Evolutionary conservation across 2,113 vertebrate species (phyloP).

Genomic region (Dipodomys spectabilis): DNA sequence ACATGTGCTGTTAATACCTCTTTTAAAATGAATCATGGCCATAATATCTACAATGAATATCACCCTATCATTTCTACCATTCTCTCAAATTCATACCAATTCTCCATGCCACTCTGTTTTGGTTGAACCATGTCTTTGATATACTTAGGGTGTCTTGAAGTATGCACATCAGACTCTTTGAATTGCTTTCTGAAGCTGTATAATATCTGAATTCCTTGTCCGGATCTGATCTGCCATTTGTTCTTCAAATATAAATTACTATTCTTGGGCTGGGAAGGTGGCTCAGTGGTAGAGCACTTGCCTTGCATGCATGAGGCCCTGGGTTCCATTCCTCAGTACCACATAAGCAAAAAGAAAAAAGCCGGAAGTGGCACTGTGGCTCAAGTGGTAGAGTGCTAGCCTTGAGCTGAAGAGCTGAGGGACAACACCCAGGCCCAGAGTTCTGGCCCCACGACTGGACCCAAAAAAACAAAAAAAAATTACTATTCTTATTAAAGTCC

Average conservation of each 20-base stretch:
- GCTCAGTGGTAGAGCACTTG: too few relatives aligned
- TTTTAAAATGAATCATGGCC: background rate
- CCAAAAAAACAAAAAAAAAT: too few relatives aligned
- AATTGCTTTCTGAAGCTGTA: background rate
- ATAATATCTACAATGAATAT: background rate
- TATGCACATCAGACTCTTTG: background rate
- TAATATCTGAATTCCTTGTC: background rate
- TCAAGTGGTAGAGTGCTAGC: too few relatives aligned
- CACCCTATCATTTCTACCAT: background rate
- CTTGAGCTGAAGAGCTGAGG: too few relatives aligned
- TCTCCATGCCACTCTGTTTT: background rate
- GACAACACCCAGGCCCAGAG: too few relatives aligned
- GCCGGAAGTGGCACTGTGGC: too few relatives aligned
- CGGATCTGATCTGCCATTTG: background rate
- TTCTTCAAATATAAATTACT: background rate
- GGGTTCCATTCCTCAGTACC: too few relatives aligned
- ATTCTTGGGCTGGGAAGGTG: too few relatives aligned
- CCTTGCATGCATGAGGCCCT: too few relatives aligned
- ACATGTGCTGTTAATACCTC: too few relatives aligned
- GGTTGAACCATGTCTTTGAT: background rate
- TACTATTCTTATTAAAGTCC: background rate
- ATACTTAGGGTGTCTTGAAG: background rate
- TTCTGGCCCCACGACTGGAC: too few relatives aligned
- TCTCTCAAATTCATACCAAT: background rate
- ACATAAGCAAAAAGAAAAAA: too few relatives aligned